Evolutionary conservation across 2,888 invertebrate species (phyloP).

Genomic region (Hirudinaria manillensis): DNA sequence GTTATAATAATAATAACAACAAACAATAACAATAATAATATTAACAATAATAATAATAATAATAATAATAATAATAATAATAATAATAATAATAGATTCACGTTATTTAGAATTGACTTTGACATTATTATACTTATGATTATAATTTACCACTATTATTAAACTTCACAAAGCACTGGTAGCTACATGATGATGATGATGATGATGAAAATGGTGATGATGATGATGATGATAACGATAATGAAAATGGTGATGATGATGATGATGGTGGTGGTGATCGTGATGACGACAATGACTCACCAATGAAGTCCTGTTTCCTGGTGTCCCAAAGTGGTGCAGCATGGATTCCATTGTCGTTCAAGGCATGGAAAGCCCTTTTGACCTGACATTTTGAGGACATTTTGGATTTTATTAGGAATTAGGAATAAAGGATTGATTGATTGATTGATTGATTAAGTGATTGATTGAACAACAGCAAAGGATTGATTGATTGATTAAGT

Average conservation of each 20-base stretch:
- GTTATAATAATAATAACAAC: background rate
- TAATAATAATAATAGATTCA: background rate
- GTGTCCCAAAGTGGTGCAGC: conserved; percentile 98
- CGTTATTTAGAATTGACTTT: no score
- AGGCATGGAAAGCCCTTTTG: conserved; percentile 82
- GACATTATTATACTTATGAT: no score
- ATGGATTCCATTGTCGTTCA: conserved; percentile 95
- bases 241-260: background rate
- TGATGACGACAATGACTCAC: conserved; percentile 52
- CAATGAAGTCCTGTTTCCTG: conserved; percentile 81
- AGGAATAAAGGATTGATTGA: no score
- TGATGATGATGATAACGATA: no score
- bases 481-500: no score
- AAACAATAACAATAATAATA: background rate
- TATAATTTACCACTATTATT: no score
- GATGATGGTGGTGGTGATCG: no score
- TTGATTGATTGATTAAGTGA: no score
- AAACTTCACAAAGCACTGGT: background rate
- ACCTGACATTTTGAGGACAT: conserved; percentile 54
- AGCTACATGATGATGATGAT: background rate
- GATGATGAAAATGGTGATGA: background rate
- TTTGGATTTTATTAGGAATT: no score
- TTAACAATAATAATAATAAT: background rate
- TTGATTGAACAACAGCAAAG: background rate
- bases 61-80: background rate